These are phyloP conservation scores for Thecocarcelia acutangulata DNA, from an alignment of 2,888 invertebrate genomes.

Conservation along the genomic window DNA sequence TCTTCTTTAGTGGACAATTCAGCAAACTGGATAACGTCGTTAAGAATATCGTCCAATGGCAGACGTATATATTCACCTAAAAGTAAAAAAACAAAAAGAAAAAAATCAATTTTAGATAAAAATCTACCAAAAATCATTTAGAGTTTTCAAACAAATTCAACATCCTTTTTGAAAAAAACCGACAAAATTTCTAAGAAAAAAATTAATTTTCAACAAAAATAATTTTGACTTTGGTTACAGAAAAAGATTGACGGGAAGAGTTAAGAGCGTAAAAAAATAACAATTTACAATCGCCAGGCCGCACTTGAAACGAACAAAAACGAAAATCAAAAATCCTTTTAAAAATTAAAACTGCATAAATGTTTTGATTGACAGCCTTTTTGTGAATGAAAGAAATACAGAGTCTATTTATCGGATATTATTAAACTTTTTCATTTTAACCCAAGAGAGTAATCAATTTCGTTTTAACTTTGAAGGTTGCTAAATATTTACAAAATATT, in stretches of 20 bases:
- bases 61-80: constrained; percentile 81
- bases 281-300: constrained; percentile 26
- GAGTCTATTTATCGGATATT: constrained; percentile 19
- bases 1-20: constrained; percentile 76
- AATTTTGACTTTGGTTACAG: constrained; percentile 57
- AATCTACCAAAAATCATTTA: constrained; percentile 48
- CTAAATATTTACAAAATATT: constrained; percentile 64
- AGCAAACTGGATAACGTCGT: constrained; percentile 80
- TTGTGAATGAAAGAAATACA: constrained; percentile 33
- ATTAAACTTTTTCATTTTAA: constrained; percentile 28
- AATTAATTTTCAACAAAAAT: constrained; percentile 24
- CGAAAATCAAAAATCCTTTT: constrained; percentile 57
- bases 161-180: constrained; percentile 51
- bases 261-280: constrained; percentile 42
- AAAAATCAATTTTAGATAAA: constrained; percentile 53
- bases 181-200: constrained; percentile 63
- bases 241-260: constrained; percentile 63
- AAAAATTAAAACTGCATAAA: constrained; percentile 72
- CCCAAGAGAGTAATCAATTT: constrained; percentile 75
- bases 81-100: constrained; percentile 61
- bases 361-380: constrained; percentile 76
- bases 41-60: constrained; percentile 80
- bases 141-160: constrained; percentile 15
- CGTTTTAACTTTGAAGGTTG: constrained; percentile 4
- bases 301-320: constrained; percentile 44